These are phyloP conservation scores for Neoaliturus tenellus DNA, from an alignment of 2,888 invertebrate genomes.

Conservation along the genomic window DNA sequence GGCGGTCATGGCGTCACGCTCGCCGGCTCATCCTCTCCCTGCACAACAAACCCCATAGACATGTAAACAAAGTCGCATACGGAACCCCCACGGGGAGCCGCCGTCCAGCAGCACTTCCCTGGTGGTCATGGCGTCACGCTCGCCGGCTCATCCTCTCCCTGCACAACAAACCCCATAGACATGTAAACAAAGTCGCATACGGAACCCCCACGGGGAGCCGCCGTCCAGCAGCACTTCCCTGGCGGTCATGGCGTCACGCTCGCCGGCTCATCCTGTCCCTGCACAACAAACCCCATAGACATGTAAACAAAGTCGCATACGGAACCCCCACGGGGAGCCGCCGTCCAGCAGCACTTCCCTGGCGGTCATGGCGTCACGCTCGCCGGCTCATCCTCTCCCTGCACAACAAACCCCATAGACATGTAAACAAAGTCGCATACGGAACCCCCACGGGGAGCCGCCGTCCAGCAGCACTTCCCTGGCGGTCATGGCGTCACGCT, in stretches of 20 bases:
- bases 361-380: conserved; percentile 76
- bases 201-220: conserved; percentile 88
- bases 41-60: too few species aligned
- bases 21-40: not conserved
- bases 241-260: conserved; percentile 76
- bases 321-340: conserved; percentile 93
- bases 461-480: conserved; percentile 86
- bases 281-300: not conserved
- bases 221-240: conserved; percentile 86
- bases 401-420: not conserved
- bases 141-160: too few species aligned
- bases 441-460: conserved; percentile 93
- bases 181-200: too few species aligned
- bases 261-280: not conserved
- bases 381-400: not conserved
- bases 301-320: conserved; percentile 69
- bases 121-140: conserved; percentile 77
- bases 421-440: conserved; percentile 69
- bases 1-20: conserved; percentile 76
- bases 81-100: conserved; percentile 93
- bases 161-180: too few species aligned
- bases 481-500: conserved; percentile 76
- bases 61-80: too few species aligned
- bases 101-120: conserved; percentile 86
- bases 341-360: conserved; percentile 86